Conservation (phyloP, 37 sponge, comb jelly and placozoan genomes). For the Tethya wilhelma region DNA sequence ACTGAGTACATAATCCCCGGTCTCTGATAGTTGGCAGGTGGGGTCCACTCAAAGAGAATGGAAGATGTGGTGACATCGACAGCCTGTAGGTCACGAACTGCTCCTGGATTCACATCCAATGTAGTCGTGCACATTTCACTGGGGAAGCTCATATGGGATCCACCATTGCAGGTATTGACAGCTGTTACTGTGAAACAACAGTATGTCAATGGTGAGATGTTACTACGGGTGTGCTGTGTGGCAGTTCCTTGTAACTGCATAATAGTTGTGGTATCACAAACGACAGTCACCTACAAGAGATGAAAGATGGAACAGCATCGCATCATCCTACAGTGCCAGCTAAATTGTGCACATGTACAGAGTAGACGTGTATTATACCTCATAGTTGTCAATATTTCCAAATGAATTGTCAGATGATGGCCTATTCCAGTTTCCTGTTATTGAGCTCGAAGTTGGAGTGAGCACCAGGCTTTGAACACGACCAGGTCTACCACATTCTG, state of each 20-base stretch:
- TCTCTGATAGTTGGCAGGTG: slow-evolving; percentile 8
- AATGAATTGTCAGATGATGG: background rate
- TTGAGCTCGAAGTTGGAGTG: too few species aligned
- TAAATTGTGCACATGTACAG: background rate
- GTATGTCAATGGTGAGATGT: background rate
- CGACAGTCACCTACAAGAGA: background rate
- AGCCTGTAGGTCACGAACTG: background rate
- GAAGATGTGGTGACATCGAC: background rate
- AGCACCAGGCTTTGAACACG: background rate
- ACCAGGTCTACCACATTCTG: background rate
- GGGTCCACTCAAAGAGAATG: background rate
- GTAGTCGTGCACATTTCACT: background rate
- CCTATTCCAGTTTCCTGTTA: background rate
- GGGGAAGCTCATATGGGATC: background rate
- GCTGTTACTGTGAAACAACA: slow-evolving; percentile 2
- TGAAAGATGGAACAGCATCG: background rate
- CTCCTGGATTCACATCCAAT: background rate
- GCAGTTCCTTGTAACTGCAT: background rate
- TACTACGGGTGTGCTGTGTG: background rate
- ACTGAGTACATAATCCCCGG: slow-evolving; percentile 4
- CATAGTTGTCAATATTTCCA: background rate
- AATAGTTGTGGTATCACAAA: background rate
- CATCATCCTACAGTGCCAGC: background rate
- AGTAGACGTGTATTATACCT: background rate
- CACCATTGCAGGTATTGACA: background rate